Evolutionary conservation across 2,797 vertebrate genomes (phyloP).

Genomic region (Lagorchestes hirsutus): DNA sequence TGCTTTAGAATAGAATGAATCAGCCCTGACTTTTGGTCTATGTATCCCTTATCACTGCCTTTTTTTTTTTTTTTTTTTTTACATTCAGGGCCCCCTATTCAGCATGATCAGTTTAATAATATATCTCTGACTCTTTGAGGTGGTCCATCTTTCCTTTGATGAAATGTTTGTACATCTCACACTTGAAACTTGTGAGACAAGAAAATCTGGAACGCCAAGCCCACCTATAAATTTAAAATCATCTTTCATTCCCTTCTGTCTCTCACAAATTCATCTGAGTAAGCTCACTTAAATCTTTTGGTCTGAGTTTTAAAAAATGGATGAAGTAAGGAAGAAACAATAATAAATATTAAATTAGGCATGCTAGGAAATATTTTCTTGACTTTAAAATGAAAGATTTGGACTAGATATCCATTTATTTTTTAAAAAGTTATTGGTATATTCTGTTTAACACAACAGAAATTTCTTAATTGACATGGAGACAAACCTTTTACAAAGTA

Average conservation of each 20-base stretch:
- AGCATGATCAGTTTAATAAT: background rate
- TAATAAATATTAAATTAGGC: background rate
- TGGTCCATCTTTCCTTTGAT: background rate
- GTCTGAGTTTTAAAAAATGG: background rate
- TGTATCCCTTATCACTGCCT: background rate
- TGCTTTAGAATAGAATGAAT: background rate
- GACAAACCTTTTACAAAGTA: too few relatives aligned
- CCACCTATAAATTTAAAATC: background rate
- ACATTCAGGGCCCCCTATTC: background rate
- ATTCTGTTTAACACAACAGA: too few relatives aligned
- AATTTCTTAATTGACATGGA: too few relatives aligned
- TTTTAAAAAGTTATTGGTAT: too few relatives aligned
- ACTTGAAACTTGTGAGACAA: background rate
- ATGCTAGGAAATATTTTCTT: slow-evolving; percentile 16
- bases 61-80: background rate
- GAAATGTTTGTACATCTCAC: background rate
- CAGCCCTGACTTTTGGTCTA: background rate
- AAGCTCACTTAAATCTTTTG: background rate
- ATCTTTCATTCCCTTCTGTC: background rate
- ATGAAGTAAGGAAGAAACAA: background rate
- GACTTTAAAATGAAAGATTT: background rate
- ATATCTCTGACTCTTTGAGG: background rate
- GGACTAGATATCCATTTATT: background rate
- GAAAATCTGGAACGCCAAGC: background rate
- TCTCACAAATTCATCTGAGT: background rate